Evolutionary conservation across 2,888 invertebrate genomes (phyloP), one percentile per base, ranked within the genome.

Genomic region (Myopa tessellatipennis): DNA sequence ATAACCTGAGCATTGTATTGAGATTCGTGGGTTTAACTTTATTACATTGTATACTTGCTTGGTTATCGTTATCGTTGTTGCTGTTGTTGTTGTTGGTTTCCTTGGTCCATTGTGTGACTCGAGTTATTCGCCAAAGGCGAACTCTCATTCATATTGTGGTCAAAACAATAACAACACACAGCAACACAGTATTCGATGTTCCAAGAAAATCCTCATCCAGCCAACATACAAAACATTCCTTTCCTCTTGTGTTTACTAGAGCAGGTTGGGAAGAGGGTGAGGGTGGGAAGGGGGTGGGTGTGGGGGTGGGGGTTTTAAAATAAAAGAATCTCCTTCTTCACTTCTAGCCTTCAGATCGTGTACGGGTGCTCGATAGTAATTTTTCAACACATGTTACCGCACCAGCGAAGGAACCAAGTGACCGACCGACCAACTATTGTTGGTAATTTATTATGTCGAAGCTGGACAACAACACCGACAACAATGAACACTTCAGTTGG

Each of bases 291-390:
- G 45, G 71, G 67, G 4, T 67, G 70, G 52, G 52, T 65, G n/a
- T 71, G 50, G 65, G 45, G 73, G 61, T 68, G 45, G 72, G 38
- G 40, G 36, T 79, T 18, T 58, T 58, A 55, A 34, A 61, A 79
- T 78, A 76, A n/a, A n/a, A n/a, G n/a, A n/a, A n/a, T n/a, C n/a
- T n/a, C n/a, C n/a, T n/a, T n/a, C n/a, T n/a, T n/a, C n/a, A 74
- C 80, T 70, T 55, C 36, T 8, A 34, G 40, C 18, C 79, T 34
- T 16, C 78, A 80, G 82, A 81, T 81, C 81, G 77, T 79, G 80
- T 83, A 82, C 83, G 82, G 83, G 83, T 83, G 83, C 82, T 82
- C 82, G 83, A 83, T 82, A 82, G 81, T 82, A 83, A 83, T 81
- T 82, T 81, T 81, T 81, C 80, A 80, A 82, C 79, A 79, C 71